Evolutionary conservation across 2,888 invertebrate species (phyloP), one percentile per base, ranked within the genome.

Genomic region (Globia sparganii): DNA sequence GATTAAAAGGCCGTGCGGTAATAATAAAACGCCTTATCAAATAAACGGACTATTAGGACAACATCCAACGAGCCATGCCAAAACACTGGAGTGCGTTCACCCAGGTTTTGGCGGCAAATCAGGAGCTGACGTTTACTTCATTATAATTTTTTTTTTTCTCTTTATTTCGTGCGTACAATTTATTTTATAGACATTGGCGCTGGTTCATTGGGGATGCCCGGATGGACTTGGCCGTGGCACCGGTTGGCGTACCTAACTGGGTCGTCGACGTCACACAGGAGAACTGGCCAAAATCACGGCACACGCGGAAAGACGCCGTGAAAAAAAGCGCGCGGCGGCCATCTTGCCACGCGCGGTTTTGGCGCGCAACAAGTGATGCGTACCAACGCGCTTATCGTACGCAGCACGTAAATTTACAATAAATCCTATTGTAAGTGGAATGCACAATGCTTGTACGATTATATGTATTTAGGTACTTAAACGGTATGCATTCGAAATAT

Each of bases 131-230:
- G 95, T 93, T 94, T 95, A 93, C 96, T 94, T 95, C 94, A 95
- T 95, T 95, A 96, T 94, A 93, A 90, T 93, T 95, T 96, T 95
- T 95, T n/a, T 46, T 96, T 95, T 94, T 90, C 91, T 91, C 91
- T 91, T 94, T 94, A 94, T 94, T 93, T 91, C 92, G 90, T 90
- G 93, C 91, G 92, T 94, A 94, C 94, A 94, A 96, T 96, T 96
- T 96, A 95, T 96, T 96, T 96, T 96, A 96, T 96, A 96, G 96
- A 96, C 96, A 96, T 96, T 96, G 96, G 96, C 96, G 92, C 94
- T 92, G 95, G 95, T 95, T 96, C 96, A 96, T 94, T 92, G 94
- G 96, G 96, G 96, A 96, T 95, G 93, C 96, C 96, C 95, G 93
- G 88, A 92, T 95, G 96, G 94, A 94, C 96, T 96, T 96, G 96